These are phyloP conservation scores for Nephrocerus scutellatus DNA, from an alignment of 2,888 invertebrate genomes.

Conservation along the genomic window DNA sequence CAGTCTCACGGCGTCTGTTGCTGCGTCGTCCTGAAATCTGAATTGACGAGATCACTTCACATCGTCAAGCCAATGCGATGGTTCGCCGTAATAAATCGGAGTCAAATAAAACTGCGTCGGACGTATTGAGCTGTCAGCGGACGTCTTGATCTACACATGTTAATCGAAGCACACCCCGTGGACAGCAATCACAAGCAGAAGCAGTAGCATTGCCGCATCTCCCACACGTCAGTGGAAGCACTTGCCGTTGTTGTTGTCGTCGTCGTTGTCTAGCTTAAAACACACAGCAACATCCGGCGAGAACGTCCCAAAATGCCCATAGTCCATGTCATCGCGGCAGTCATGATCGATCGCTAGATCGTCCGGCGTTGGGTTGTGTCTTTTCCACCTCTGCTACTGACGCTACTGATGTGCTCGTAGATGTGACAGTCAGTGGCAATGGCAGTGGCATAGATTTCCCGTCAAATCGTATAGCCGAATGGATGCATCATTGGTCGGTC, in stretches of 20 bases:
- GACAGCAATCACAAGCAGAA: slow-evolving; percentile 3
- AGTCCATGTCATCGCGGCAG: neutral
- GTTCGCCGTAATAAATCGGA: too few species aligned
- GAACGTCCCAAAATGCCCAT: too few species aligned
- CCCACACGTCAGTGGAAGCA: neutral
- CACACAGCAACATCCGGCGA: too few species aligned
- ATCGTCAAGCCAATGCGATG: too few species aligned
- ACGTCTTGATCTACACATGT: slow-evolving; percentile 27
- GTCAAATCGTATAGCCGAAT: slow-evolving; percentile 43
- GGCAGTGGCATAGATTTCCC: slow-evolving; percentile 35
- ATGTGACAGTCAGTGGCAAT: slow-evolving; percentile 2
- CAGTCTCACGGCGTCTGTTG: too few species aligned
- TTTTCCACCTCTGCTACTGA: slow-evolving; percentile 1
- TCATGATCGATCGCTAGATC: neutral
- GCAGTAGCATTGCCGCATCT: slow-evolving; percentile 1
- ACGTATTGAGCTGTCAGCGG: slow-evolving; percentile 28
- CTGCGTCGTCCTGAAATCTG: too few species aligned
- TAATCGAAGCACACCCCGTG: slow-evolving; percentile 22
- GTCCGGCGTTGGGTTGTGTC: neutral
- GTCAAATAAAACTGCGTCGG: too few species aligned
- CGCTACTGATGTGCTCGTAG: too few species aligned
- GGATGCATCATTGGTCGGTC: slow-evolving; percentile 45
- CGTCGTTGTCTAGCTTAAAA: too few species aligned
- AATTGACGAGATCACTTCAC: too few species aligned
- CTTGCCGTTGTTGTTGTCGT: too few species aligned